Evolutionary conservation across 1,140 invertebrate species (phyloP).

Genomic region (Heliothis subflexa): DNA sequence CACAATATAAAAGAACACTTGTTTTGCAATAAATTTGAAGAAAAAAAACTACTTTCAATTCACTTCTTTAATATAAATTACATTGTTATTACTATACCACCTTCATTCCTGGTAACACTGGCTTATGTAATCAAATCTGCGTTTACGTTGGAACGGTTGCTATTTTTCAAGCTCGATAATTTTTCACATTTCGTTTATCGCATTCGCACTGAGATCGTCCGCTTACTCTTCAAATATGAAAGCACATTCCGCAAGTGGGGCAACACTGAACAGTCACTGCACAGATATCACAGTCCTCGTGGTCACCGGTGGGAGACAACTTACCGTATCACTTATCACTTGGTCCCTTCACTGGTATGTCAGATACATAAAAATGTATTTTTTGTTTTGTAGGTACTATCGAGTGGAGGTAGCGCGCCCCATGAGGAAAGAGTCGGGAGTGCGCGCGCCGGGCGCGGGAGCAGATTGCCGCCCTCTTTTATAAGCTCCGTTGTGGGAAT

Average conservation of each 20-base stretch:
- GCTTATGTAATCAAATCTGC: slow-evolving; percentile 52
- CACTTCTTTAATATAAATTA: neutral
- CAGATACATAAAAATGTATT: slow-evolving; percentile 78
- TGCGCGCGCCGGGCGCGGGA: slow-evolving; percentile 82
- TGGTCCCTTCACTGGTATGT: slow-evolving; percentile 78
- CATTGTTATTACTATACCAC: slow-evolving; percentile 22
- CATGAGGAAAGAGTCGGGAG: slow-evolving; percentile 79
- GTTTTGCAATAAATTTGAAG: slow-evolving; percentile 1
- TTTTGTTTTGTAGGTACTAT: slow-evolving; percentile 72
- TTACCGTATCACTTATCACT: slow-evolving; percentile 85
- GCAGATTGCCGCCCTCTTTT: slow-evolving; percentile 78
- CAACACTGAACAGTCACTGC: slow-evolving; percentile 78
- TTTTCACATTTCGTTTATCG: slow-evolving; percentile 44
- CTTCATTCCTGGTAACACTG: slow-evolving; percentile 70
- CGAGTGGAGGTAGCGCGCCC: slow-evolving; percentile 81
- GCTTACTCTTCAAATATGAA: slow-evolving; percentile 64
- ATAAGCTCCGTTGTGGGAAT: slow-evolving; percentile 79
- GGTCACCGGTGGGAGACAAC: slow-evolving; percentile 65
- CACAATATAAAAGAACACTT: slow-evolving; percentile 15
- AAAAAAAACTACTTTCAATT: neutral
- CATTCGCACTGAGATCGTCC: slow-evolving; percentile 57
- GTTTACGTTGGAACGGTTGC: slow-evolving; percentile 28
- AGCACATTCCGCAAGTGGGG: slow-evolving; percentile 59
- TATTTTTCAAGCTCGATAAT: slow-evolving; percentile 44
- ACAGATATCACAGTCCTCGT: slow-evolving; percentile 74